Conservation (phyloP, 35 echinoderm and acorn worm genomes). For the Apostichopus parvimensis region DNA sequence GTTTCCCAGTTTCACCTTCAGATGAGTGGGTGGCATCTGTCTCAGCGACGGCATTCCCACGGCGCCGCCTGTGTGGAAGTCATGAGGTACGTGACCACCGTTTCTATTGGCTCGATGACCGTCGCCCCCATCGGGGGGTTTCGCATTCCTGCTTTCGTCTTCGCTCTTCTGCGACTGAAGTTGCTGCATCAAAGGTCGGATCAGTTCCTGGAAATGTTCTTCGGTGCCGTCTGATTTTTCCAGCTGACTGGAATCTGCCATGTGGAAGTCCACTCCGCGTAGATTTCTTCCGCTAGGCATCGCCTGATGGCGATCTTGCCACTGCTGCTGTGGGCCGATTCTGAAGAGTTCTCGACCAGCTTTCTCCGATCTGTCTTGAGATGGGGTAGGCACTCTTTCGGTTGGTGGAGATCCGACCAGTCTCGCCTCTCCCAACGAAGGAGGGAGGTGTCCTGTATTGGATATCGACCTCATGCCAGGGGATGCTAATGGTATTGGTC, state of each 20-base stretch:
- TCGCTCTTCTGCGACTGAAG: slow-evolving; percentile 54
- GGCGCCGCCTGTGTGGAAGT: slow-evolving; percentile 12
- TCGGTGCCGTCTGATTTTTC: slow-evolving; percentile 26
- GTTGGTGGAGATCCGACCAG: slow-evolving; percentile 17
- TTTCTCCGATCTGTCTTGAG: slow-evolving; percentile 20
- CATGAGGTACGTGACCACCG: slow-evolving; percentile 31
- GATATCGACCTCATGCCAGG: neutral
- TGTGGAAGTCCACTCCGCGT: neutral
- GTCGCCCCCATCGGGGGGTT: neutral
- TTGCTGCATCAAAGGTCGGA: slow-evolving; percentile 38
- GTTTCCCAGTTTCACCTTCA: slow-evolving; percentile 7
- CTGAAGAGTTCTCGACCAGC: slow-evolving; percentile 13
- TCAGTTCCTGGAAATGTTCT: slow-evolving; percentile 55
- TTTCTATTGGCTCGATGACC: neutral
- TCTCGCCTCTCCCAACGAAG: neutral
- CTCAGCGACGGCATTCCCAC: slow-evolving; percentile 40
- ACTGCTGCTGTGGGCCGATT: slow-evolving; percentile 20
- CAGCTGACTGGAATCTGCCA: neutral
- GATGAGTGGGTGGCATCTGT: neutral
- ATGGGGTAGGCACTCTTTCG: neutral
- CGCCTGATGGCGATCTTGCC: neutral
- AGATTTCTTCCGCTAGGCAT: neutral
- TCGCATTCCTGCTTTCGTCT: slow-evolving; percentile 22
- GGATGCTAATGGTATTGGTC: slow-evolving; percentile 8
- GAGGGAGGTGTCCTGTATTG: neutral